Base-by-base conservation (phyloP, 1,140 invertebrate genomes). In the Lucilia sericata region DNA sequence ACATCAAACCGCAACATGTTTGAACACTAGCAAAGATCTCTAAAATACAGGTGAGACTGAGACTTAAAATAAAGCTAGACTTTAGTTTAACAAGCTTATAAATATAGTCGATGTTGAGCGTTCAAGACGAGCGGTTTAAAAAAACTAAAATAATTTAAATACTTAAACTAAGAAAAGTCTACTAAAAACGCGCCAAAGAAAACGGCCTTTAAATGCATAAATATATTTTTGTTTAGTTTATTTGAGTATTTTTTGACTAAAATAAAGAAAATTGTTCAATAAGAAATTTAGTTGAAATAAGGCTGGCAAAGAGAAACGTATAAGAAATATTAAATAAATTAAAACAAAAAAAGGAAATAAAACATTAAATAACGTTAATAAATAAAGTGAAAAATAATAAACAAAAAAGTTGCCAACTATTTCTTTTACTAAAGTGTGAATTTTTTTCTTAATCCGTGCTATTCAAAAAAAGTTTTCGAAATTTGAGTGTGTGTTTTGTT, bases 91-190 rank as follows among this genome's bases (percentile, higher is more conserved):
- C 42, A 10, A 70, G 8, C 76, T 19, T 70, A 80, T 21, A 80
- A 80, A 80, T 25, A 5, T 49, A 80, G 76, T 80, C 21, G 49
- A 82, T 60, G 55, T 51, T 82, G 51, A 82, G 65, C 47, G 21
- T n/a, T 47, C 82, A 65, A 70, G 55, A 65, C 9, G 82, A 55
- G 82, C 25, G 55, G 82, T 21, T 82, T 65, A 30, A 3, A 13
- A 19, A 42, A 42, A 42, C 42, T 42, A 42, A 42, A 42, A 42
- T 7, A 5, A 21, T 47, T 70, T 30, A 13, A 60, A 60, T 8
- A 12, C n/a, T 49, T 80, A 21, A 13, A 78, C 25, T 30, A 78
- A 42, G 5, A 78, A 82, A 55, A 25, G n/a, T n/a, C n/a, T n/a
- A 70, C 13, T 14, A 25, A 21, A 70, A 70, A 21, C 65, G 65